Conservation (phyloP, 2,888 invertebrate species). For the Xylota sylvarum region DNA sequence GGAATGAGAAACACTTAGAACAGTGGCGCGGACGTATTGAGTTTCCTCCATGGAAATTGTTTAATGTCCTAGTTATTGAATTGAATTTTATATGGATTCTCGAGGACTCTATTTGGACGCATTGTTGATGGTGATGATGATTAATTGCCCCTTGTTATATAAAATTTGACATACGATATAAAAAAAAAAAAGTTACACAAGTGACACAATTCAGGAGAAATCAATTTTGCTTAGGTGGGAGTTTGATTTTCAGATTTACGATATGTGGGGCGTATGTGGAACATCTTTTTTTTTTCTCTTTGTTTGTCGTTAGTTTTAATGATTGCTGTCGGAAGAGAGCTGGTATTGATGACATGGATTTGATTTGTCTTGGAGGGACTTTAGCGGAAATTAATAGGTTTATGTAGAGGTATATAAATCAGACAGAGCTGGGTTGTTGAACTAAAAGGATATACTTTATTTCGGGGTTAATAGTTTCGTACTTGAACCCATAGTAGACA, state of each 20-base stretch:
- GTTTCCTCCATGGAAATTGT: neutral
- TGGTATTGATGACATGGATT: neutral
- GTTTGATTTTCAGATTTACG: conserved; percentile 11
- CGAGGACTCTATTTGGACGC: conserved; percentile 29
- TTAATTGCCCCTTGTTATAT: conserved; percentile 36
- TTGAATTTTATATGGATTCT: conserved; percentile 43
- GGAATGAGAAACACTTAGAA: conserved; percentile 9
- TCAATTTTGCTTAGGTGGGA: conserved; percentile 16
- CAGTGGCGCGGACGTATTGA: neutral
- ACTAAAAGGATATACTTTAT: no score
- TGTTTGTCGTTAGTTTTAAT: neutral
- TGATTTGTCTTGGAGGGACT: neutral
- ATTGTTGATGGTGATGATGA: conserved; percentile 29
- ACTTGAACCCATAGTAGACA: no score
- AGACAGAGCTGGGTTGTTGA: no score
- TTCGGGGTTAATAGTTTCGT: no score
- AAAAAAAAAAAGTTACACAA: neutral
- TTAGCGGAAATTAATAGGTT: neutral
- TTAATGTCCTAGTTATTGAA: neutral
- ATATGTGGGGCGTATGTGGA: conserved; percentile 19
- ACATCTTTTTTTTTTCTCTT: neutral
- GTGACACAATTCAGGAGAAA: neutral
- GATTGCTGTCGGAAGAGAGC: neutral
- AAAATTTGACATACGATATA: conserved; percentile 1
- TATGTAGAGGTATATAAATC: neutral